Percentiles rank a stretch among this genome's conserved stretches.
These are phyloP conservation scores for Danaus chrysippus DNA, from an alignment of 2,888 invertebrate genomes.

Conservation along the genomic window DNA sequence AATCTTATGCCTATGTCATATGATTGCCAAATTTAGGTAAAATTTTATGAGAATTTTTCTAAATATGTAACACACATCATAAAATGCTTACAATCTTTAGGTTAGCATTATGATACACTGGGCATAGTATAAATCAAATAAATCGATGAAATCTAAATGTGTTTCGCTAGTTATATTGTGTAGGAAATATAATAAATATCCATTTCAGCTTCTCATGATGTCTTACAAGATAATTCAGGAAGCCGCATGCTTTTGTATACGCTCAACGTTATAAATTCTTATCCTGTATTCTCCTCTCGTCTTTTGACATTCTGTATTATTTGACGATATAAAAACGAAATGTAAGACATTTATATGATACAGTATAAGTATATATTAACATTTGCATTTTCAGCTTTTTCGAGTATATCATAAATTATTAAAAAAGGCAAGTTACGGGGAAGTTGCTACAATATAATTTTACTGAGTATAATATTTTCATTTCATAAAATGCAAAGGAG, in stretches of 20 bases:
- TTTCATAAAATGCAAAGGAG: conserved; percentile 5
- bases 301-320: conserved; percentile 19
- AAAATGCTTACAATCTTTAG: too few species aligned
- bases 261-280: conserved; percentile 21
- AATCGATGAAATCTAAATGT: too few species aligned
- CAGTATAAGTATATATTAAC: conserved; percentile 7
- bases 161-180: conserved; percentile 1
- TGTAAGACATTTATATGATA: background rate
- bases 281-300: conserved; percentile 19
- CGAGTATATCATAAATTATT: background rate
- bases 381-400: conserved; percentile 2
- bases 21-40: too few species aligned
- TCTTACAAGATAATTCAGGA: conserved; percentile 23
- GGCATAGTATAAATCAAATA: too few species aligned
- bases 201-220: conserved; percentile 13
- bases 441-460: too few species aligned
- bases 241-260: conserved; percentile 17
- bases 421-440: background rate
- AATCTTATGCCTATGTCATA: too few species aligned
- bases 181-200: conserved; percentile 13
- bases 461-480: background rate
- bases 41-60: too few species aligned
- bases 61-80: too few species aligned
- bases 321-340: conserved; percentile 7
- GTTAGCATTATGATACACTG: too few species aligned